Evolutionary conservation across 2,888 invertebrate species (phyloP), one percentile per base, ranked within the genome.

Genomic region (Leptothorax acervorum): DNA sequence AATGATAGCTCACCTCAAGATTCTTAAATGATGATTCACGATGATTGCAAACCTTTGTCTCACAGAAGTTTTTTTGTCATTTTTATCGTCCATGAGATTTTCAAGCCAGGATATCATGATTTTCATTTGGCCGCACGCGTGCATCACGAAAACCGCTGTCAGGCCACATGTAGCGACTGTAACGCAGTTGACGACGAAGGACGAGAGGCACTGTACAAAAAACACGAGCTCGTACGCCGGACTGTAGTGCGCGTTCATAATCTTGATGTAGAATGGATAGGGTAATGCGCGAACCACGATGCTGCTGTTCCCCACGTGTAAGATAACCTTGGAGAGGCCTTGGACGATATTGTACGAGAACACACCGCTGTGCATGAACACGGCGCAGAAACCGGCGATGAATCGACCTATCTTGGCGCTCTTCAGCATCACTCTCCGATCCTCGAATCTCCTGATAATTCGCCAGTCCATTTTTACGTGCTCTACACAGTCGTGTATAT

Each of bases 401-500:
- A 48, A 74, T 6, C 92, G 89, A 5, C 91, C 92, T 23, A 88
- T 55, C 45, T 75, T 89, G 0, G 91, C 92, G 28, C 89, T 86
- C 2, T 55, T 79, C 15, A 89, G 9, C 92, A 93, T 93, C 12
- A 91, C 82, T 23, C 78, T n/a, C 5, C 85, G 87, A 42, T 93
- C 90, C 1, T 84, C 35, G 0, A 5, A 0, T 1, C 55, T 82
- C 2, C 48, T 70, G 0, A 88, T 57, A 5, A 76, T 73, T 5
- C 71, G 63, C 93, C 93, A 93, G 55, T 93, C 93, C 0, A 45
- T 45, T 15, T 88, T 84, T 4, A 93, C 78, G 28, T 90, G 90
- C 2, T 89, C 68, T 5, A 92, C 60, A 73, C 93, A 93, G 0
- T 48, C 4, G 6, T 75, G 85, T 68, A 93, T 90, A 3, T 90